Conservation (phyloP, 2,888 invertebrate species). For the Julus scandinavius region DNA sequence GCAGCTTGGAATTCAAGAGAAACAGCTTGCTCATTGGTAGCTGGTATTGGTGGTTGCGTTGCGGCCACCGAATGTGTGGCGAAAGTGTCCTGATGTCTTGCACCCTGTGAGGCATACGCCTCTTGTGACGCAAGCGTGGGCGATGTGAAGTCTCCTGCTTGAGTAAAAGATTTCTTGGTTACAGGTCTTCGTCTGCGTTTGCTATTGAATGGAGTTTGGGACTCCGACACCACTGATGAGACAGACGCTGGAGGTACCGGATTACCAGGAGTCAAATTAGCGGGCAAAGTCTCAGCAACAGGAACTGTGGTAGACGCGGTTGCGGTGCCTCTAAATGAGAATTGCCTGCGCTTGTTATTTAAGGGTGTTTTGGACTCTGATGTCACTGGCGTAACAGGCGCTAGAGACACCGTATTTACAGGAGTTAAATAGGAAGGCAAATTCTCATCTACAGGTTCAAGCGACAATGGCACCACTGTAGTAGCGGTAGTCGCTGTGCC, state of each 20-base stretch:
- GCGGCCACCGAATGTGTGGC: background rate
- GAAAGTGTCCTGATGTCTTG: background rate
- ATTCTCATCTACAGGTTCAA: background rate
- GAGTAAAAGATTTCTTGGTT: background rate
- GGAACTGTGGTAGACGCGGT: background rate
- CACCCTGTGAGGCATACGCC: background rate
- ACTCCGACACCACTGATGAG: background rate
- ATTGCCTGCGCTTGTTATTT: conserved; percentile 13
- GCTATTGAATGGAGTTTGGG: background rate
- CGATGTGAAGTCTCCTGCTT: background rate
- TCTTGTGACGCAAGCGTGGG: background rate
- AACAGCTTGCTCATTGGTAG: background rate
- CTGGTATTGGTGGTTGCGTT: background rate
- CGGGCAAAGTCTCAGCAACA: background rate
- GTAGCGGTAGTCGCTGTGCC: background rate
- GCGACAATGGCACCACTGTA: background rate
- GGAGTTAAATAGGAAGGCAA: background rate
- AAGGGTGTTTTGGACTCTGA: background rate
- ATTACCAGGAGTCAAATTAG: background rate
- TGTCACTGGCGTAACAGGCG: background rate
- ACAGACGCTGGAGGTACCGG: background rate
- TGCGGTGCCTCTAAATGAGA: background rate
- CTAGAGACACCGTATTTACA: background rate
- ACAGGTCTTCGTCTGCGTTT: conserved; percentile 2
- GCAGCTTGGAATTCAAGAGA: background rate